These are phyloP conservation scores for Peucedramus taeniatus DNA, from an alignment of 2,113 vertebrate genomes.

Conservation along the genomic window DNA sequence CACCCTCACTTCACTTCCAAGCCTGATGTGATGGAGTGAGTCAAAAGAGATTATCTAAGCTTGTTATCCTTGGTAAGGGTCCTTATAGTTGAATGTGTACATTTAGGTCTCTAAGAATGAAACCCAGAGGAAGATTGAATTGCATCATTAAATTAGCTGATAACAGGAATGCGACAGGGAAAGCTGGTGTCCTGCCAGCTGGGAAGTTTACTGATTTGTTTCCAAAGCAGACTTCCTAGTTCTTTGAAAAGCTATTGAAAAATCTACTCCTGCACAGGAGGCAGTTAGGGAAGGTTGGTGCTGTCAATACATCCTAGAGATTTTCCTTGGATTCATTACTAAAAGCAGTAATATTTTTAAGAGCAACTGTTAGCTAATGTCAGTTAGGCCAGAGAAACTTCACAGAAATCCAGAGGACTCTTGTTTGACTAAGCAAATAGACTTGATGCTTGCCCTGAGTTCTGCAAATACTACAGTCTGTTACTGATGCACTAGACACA, in stretches of 20 bases:
- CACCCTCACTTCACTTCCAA: not conserved
- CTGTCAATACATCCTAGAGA: not conserved
- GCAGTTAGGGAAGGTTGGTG: not conserved
- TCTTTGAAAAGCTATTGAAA: not conserved
- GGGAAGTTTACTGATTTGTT: not conserved
- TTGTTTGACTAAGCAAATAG: not conserved
- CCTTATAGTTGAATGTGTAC: not conserved
- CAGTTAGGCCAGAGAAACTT: not conserved
- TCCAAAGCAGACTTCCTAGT: not conserved
- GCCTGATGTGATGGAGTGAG: not conserved
- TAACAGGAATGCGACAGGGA: not conserved
- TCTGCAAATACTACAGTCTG: conserved; percentile 1
- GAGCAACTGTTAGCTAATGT: not conserved
- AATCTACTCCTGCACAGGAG: not conserved
- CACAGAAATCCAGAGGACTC: not conserved
- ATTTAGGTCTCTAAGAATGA: not conserved
- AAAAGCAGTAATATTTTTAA: not conserved
- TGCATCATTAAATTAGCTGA: not conserved
- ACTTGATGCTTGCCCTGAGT: not conserved
- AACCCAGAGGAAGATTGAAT: not conserved
- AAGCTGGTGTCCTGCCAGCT: not conserved
- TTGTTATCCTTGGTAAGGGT: not conserved
- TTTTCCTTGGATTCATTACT: not conserved
- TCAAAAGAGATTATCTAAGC: not conserved
- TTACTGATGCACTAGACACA: not conserved